Evolutionary conservation across 2,113 vertebrate species (phyloP), one percentile per base, ranked within the genome.

Genomic region (Triplophysa tibetana): DNA sequence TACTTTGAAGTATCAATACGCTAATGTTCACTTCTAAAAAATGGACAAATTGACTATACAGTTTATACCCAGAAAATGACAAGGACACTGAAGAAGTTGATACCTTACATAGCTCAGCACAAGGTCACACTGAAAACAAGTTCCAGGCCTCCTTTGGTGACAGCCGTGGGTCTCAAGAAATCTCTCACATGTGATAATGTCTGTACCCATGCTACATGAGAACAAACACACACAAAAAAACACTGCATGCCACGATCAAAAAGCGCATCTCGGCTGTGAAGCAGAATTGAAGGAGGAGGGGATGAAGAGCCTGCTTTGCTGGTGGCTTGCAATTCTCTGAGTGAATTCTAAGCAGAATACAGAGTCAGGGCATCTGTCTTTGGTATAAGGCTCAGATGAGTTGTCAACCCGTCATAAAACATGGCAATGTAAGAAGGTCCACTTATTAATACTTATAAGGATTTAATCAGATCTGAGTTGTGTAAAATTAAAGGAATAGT

Each of bases 251-350:
- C 14, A 60, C 54, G 29, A 43, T 60, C 54, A 73, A 73, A 38
- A 60, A 43, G 70, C 16, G 1, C 14, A 60, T 73, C 33, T 43
- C 6, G 12, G 21, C 54, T 60, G 54, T 60, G 70, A 60, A 24
- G 70, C 29, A 41, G 1, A 17, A 41, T 56, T 58, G 26, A 73
- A 73, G 29, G 12, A 58, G 41, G 0, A 14, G 0, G 23, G 3
- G 50, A 52, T 60, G 54, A 73, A 58, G n/a, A 73, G 70, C 60
- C 54, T 60, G 54, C 54, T 60, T 13, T 73, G 33, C 12, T 23
- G 52, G 19, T 43, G 54, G 7, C 41, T 73, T 60, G 33, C 33
- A 60, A 43, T 73, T 72, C 19, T 52, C 50, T 56, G 69, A 72
- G 52, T 58, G 52, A 58, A 52, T 54, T 54, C 4, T 17, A 54